Evolutionary conservation across 1,140 invertebrate genomes (phyloP).

Genomic region (Hermetia illucens): DNA sequence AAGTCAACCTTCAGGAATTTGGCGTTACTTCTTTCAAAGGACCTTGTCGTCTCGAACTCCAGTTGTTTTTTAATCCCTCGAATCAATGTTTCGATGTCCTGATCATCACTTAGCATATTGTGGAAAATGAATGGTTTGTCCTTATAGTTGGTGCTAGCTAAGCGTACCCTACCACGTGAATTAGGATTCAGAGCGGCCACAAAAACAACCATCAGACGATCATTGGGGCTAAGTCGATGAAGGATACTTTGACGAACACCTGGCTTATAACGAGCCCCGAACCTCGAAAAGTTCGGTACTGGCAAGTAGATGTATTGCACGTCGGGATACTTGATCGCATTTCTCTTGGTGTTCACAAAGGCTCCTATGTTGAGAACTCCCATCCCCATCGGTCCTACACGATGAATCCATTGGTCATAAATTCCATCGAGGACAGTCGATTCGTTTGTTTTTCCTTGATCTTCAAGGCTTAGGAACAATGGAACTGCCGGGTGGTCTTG

Average conservation of each 20-base stretch:
- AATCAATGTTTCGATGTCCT: conserved; percentile 30
- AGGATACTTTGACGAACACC: conserved; percentile 20
- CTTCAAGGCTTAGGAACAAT: conserved; percentile 12
- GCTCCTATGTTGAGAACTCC: conserved; percentile 9
- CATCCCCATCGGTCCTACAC: conserved; percentile 18
- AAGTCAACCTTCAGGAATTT: conserved; percentile 18
- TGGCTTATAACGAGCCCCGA: neutral
- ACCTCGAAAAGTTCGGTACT: neutral
- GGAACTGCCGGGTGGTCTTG: conserved; percentile 31
- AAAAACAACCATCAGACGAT: conserved; percentile 29
- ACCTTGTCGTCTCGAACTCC: conserved; percentile 6
- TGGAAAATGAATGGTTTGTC: conserved; percentile 42
- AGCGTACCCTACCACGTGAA: conserved; percentile 36
- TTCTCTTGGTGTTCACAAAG: conserved; percentile 22
- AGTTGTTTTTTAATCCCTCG: conserved; percentile 10
- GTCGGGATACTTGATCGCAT: conserved; percentile 13
- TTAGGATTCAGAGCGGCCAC: conserved; percentile 31
- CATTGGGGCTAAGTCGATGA: conserved; percentile 29
- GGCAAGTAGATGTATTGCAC: conserved; percentile 4
- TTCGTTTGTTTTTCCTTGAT: neutral
- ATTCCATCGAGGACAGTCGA: conserved; percentile 7
- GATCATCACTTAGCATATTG: conserved; percentile 33
- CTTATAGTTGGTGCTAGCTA: conserved; percentile 36
- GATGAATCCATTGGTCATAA: conserved; percentile 3
- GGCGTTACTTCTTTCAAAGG: conserved; percentile 10